These are phyloP conservation scores for Netelia virgata DNA, from an alignment of 2,888 invertebrate genomes.

Conservation along the genomic window DNA sequence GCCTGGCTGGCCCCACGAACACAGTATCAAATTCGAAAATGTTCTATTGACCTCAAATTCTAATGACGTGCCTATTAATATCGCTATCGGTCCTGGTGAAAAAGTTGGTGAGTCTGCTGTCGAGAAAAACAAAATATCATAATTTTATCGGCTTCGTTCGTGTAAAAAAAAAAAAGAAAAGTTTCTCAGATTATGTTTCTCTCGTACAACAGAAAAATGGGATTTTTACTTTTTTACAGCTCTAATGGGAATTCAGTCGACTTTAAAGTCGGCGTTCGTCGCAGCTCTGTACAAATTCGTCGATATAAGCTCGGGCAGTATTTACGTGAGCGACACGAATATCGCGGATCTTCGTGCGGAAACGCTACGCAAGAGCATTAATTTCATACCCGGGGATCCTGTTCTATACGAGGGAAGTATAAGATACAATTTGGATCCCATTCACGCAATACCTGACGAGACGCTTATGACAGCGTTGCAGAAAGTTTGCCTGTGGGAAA, in stretches of 20 bases:
- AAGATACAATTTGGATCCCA: slow-evolving; percentile 75
- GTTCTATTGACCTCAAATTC: slow-evolving; percentile 70
- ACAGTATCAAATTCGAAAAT: slow-evolving; percentile 74
- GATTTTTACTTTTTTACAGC: slow-evolving; percentile 53
- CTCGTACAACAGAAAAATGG: not conserved
- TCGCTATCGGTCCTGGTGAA: slow-evolving; percentile 70
- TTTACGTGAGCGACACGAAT: slow-evolving; percentile 72
- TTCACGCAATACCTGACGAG: slow-evolving; percentile 68
- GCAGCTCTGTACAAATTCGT: slow-evolving; percentile 73
- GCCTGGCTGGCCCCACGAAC: slow-evolving; percentile 72
- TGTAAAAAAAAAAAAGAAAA: not conserved
- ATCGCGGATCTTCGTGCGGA: slow-evolving; percentile 71
- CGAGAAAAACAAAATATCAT: not conserved
- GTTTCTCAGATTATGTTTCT: not conserved
- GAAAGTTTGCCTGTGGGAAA: slow-evolving; percentile 75
- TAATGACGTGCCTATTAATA: slow-evolving; percentile 67
- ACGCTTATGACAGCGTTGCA: slow-evolving; percentile 73
- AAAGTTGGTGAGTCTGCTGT: slow-evolving; percentile 70
- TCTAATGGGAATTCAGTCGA: slow-evolving; percentile 65
- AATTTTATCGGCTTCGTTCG: no score
- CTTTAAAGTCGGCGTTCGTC: slow-evolving; percentile 70
- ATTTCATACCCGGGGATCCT: slow-evolving; percentile 74
- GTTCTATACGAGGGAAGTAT: slow-evolving; percentile 74
- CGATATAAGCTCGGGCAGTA: slow-evolving; percentile 72
- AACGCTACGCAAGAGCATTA: slow-evolving; percentile 71